A percentile compares a stretch with the other conserved stretches of the same genome.
phyloP scores from a whole-genome alignment of 2,797 vertebrate species.

The Tokudaia muenninki region DNA sequence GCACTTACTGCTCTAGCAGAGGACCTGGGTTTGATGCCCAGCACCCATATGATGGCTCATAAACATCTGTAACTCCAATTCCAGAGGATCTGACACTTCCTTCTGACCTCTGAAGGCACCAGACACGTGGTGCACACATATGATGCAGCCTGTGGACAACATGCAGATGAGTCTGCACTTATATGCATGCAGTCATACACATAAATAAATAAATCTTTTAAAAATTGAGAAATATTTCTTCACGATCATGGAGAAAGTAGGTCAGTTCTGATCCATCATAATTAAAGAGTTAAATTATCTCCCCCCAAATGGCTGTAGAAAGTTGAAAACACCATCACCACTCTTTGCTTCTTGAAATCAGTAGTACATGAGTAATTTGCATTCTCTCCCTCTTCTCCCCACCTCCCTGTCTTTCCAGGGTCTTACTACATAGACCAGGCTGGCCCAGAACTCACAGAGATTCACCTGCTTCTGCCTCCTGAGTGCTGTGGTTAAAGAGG shows the following conservation, averaged over 20 bases:
- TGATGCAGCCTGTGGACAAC: neutral
- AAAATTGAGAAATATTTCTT: constrained; percentile 34
- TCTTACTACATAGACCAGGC: neutral
- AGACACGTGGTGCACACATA: neutral
- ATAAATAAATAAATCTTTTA: neutral
- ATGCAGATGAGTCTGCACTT: neutral
- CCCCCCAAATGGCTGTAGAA: neutral
- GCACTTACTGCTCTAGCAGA: neutral
- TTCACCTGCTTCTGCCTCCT: neutral
- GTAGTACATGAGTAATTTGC: neutral
- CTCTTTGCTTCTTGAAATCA: constrained; percentile 34
- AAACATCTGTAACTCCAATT: neutral
- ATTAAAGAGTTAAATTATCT: constrained; percentile 16
- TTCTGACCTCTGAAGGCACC: neutral
- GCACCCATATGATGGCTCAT: neutral
- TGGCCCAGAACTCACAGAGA: neutral
- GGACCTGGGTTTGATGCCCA: neutral
- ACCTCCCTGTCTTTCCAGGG: neutral
- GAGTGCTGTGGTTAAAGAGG: neutral
- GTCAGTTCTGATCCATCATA: constrained; percentile 10
- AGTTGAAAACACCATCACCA: neutral
- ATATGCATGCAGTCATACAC: neutral
- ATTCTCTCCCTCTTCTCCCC: neutral
- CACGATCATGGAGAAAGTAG: neutral
- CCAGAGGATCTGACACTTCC: neutral